Evolutionary conservation across 1,140 invertebrate genomes (phyloP), one percentile per base, ranked within the genome.

Genomic region (Tetramorium alpestre): DNA sequence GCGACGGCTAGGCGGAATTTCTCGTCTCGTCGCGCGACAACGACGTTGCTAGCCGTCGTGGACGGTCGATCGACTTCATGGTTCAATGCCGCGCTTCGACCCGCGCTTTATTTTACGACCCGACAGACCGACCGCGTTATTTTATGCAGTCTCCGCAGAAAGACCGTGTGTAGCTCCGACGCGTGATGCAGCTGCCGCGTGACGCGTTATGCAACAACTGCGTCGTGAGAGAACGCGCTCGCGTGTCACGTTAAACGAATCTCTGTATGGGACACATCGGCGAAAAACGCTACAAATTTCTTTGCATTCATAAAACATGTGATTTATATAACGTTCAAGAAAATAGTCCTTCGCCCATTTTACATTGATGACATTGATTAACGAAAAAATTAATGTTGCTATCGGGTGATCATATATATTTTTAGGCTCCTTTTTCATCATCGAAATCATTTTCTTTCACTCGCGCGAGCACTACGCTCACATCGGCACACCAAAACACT

Each of bases 121-220:
- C 54, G 25, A 28, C 25, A 28, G 38, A 10, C 54, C 44, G 58
- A n/a, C 0, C n/a, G 60, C 33, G 33, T 76, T 75, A 58, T 60
- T 64, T 38, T 76, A 33, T 51, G 47, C 28, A 2, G n/a, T 47
- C 54, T 51, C 58, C 22, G 47, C 72, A 6, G 47, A 72, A 72
- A 72, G n/a, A 11, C 38, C 28, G 51, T 41, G n/a, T 16, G n/a
- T 33, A 49, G 22, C n/a, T 58, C 6, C 65, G 65, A 51, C 28
- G 25, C 78, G 78, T 70, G 64, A 81, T 81, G 78, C 54, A 72
- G 78, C 67, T 73, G 67, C 51, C 78, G 49, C 49, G 56, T 85
- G 82, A 76, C 47, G 47, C 18, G 56, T 85, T 85, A 78, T 65
- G 70, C 62, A 76, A 85, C 47, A 44, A 85, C 65, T 16, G 73